Base-by-base conservation (phyloP, 2,888 invertebrate species). In the Perizoma flavofasciatum region DNA sequence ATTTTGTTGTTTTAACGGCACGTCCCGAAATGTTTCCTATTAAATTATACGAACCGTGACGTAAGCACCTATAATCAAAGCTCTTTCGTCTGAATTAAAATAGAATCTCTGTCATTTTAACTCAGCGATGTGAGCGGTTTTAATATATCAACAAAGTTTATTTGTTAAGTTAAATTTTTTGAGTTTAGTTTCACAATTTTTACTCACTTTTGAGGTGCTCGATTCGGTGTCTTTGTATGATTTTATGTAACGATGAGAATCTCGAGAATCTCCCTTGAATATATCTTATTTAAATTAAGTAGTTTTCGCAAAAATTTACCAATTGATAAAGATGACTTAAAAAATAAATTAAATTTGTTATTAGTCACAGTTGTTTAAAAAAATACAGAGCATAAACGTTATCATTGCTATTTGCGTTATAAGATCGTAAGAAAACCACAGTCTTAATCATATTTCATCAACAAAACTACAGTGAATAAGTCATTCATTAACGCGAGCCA, bases 1-100 rank as follows among this genome's bases (percentile, higher is more conserved):
- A 55, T 61, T 51, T 60, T 61, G 56, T 57, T 66, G 48, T 62
- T 58, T 56, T 60, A 64, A 62, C 66, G 59, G 66, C 60, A 39
- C 39, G 55, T 41, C 49, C 41, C 22, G 58, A 57, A 61, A 57
- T 55, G 52, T 57, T 32, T 59, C 49, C 57, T 47, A 55, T 62
- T 41, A 58, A 58, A 58, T 50, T 52, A 58, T 59, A 52, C 61
- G 61, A 45, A 61, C 57, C 61, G 58, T 52, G 58, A 58, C 49
- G 62, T 50, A 8, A 10, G 39, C 43, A 44, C 51, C 47, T 46
- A 44, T 48, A 50, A 57, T 53, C 53, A 57, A 58, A 62, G 50
- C 35, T 43, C 53, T 62, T 58, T 62, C 58, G 57, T 55, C 51
- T 49, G 55, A 48, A 48, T 62, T 58, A 51, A 58, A 62, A 58